These are phyloP conservation scores for Perca flavescens DNA, from an alignment of 2,113 vertebrate species.

Conservation along the genomic window DNA sequence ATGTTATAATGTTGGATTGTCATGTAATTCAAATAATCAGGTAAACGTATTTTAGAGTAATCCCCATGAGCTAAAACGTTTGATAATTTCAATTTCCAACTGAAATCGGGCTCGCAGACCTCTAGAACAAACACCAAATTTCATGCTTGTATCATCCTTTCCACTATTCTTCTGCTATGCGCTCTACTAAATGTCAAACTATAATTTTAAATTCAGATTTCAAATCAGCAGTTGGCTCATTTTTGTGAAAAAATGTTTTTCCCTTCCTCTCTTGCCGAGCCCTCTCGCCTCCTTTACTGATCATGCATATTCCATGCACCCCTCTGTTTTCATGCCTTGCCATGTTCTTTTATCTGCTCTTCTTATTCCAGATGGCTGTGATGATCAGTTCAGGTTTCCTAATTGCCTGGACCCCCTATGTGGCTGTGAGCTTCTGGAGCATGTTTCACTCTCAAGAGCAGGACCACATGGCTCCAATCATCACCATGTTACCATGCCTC, in stretches of 20 bases:
- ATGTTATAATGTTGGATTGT: too few species aligned
- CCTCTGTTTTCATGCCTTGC: neutral
- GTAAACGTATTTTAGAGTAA: too few species aligned
- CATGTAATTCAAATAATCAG: too few species aligned
- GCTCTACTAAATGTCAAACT: too few species aligned
- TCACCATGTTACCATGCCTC: conserved; percentile 85
- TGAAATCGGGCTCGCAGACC: too few species aligned
- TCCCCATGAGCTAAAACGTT: too few species aligned
- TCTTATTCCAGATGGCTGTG: conserved; percentile 83
- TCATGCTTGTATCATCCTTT: too few species aligned
- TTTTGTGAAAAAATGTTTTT: neutral
- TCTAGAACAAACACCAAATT: too few species aligned
- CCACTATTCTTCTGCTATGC: too few species aligned
- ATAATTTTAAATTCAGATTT: too few species aligned
- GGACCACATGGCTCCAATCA: conserved; percentile 69
- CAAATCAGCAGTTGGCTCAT: neutral
- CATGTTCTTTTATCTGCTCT: neutral
- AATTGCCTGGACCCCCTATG: conserved; percentile 85
- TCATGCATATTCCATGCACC: neutral
- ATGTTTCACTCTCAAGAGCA: conserved; percentile 77
- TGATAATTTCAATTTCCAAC: too few species aligned
- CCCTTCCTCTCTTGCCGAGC: neutral
- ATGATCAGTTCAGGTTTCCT: conserved; percentile 86
- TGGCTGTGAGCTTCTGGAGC: conserved; percentile 86
- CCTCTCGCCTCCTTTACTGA: neutral